Base-by-base conservation (phyloP, 2,797 vertebrate genomes). In the Eremophila alpestris region DNA sequence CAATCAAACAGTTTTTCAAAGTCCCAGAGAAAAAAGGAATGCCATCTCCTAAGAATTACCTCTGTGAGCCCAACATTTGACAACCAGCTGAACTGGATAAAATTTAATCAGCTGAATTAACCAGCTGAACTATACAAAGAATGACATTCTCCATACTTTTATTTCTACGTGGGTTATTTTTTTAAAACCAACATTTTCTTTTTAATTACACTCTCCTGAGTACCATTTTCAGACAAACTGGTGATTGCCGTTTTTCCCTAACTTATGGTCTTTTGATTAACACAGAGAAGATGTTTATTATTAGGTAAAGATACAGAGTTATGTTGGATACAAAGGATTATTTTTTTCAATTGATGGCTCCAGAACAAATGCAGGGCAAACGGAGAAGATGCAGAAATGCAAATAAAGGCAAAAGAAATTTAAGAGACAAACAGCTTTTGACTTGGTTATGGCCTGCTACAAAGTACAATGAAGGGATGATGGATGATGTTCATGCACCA, bases 151-250 rank as follows among this genome's bases (percentile, higher is more conserved):
- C 32, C 27, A 2, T 7, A 26, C 7, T 49, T 73, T 18, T 10
- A 54, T 34, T 41, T 51, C 51, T 24, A 30, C 0, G 0, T 2
- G 6, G 14, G 16, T 52, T 49, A 0, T 14, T 81, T 63, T 51
- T 40, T 70, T 41, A 3, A 52, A 78, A 27, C 3, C n/a, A 67
- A 51, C 4, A 5, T 41, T 75, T 81, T 34, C 14, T 5, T 87
- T 81, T 41, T n/a, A 52, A 68, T 58, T 41, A 52, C 24, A 26
- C 17, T 68, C 74, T 90, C 65, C 41, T 55, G 52, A 52, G 38
- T 6, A 43, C 19, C 45, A 34, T 16, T 54, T 43, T n/a, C 20
- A 40, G 54, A 32, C 43, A 69, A 49, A 36, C 24, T 2, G 1
- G 8, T 13, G 38, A 76, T 8, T 40, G 40, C 19, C 51, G 29